A percentile compares a stretch with the other conserved stretches of the same genome.
phyloP scores from a whole-genome alignment of 2,797 vertebrate genomes.

The Paratrypauchen microcephalus region DNA sequence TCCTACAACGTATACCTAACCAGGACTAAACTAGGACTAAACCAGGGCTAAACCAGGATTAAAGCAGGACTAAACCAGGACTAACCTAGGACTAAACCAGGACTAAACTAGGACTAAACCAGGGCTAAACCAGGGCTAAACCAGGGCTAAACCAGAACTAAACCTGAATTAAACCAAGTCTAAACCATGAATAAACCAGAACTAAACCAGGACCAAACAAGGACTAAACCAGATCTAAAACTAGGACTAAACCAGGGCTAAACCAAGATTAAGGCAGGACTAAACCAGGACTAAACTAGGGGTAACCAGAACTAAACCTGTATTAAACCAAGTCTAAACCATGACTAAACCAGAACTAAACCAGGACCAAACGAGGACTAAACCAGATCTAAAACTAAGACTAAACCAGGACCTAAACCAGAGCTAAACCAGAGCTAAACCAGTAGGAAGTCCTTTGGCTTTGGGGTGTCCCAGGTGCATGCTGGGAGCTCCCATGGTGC shows the following conservation, averaged over 20 bases:
- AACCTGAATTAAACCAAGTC: background rate
- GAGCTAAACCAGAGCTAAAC: background rate
- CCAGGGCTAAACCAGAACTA: background rate
- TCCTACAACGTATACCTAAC: background rate
- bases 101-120: too few relatives aligned
- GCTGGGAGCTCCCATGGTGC: conserved; percentile 6
- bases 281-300: background rate
- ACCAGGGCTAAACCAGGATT: too few relatives aligned
- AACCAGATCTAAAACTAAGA: background rate
- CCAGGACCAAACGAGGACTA: background rate
- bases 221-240: background rate
- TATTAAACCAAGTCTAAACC: background rate
- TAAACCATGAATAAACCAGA: background rate
- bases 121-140: background rate
- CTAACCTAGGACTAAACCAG: background rate
- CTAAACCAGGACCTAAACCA: background rate
- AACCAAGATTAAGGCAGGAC: background rate
- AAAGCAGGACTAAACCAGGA: too few relatives aligned
- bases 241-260: too few relatives aligned
- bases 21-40: too few relatives aligned
- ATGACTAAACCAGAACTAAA: background rate
- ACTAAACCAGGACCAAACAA: background rate
- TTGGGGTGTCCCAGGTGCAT: conserved; percentile 1
- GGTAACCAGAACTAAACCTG: background rate
- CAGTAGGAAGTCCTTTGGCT: background rate